Conservation (phyloP, 1,140 invertebrate species). For the Drosophila orena region DNA sequence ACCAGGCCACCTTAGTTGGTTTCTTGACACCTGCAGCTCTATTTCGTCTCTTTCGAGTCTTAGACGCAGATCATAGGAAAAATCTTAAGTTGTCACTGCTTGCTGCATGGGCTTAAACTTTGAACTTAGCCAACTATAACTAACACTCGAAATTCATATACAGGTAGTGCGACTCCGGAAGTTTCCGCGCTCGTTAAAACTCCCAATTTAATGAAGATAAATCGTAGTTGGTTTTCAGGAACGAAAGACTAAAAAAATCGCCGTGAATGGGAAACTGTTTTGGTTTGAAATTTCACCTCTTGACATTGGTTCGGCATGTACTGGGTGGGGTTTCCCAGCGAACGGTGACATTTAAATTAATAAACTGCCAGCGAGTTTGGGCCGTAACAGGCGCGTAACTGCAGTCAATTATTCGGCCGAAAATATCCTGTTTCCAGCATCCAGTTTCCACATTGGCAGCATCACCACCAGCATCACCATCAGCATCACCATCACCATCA, state of each 20-base stretch:
- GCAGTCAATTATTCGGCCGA: slow-evolving; percentile 70
- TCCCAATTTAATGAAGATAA: slow-evolving; percentile 69
- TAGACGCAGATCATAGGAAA: slow-evolving; percentile 9
- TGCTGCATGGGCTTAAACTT: slow-evolving; percentile 10
- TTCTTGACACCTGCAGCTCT: slow-evolving; percentile 67
- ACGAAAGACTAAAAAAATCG: background rate
- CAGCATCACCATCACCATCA: slow-evolving; percentile 38
- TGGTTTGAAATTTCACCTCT: slow-evolving; percentile 83
- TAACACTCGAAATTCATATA: slow-evolving; percentile 4
- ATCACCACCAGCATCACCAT: slow-evolving; percentile 34
- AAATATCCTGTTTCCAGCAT: slow-evolving; percentile 71
- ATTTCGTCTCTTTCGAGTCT: slow-evolving; percentile 9
- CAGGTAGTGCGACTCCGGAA: slow-evolving; percentile 69
- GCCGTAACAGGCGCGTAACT: slow-evolving; percentile 62
- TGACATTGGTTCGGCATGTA: slow-evolving; percentile 49
- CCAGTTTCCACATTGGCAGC: slow-evolving; percentile 56
- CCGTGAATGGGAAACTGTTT: slow-evolving; percentile 51
- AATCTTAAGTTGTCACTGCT: slow-evolving; percentile 48
- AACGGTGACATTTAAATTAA: slow-evolving; percentile 80
- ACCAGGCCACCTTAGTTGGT: slow-evolving; percentile 57
- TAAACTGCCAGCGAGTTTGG: slow-evolving; percentile 53
- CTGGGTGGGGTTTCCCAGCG: slow-evolving; percentile 5
- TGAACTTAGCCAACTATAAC: slow-evolving; percentile 38
- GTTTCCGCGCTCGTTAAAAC: slow-evolving; percentile 28
- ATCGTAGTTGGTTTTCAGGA: slow-evolving; percentile 46